phyloP scores from a whole-genome alignment of 2,113 vertebrate genomes.

The Platysternon megacephalum region DNA sequence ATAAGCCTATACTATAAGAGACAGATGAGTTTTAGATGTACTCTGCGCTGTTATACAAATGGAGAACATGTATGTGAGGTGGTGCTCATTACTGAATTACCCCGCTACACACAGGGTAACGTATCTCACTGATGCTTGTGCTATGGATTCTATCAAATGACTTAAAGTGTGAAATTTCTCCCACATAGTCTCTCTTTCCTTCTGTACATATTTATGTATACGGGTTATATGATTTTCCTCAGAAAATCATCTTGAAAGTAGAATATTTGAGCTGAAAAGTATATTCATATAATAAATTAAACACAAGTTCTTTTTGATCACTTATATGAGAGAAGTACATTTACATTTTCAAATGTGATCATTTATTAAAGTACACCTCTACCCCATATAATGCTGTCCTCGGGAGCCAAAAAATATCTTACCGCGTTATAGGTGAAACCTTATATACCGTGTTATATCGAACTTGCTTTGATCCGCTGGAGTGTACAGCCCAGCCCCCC shows the following conservation, averaged over 20 bases:
- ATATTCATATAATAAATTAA: constrained; percentile 71
- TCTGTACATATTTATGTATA: constrained; percentile 33
- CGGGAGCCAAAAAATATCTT: no score
- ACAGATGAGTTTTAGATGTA: constrained; percentile 34
- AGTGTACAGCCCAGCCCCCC: no score
- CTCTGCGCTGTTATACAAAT: constrained; percentile 34
- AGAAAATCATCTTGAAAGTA: constrained; percentile 61
- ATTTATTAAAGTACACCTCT: constrained; percentile 75
- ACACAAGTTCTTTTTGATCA: constrained; percentile 65
- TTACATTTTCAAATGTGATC: constrained; percentile 73
- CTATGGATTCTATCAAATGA: constrained; percentile 29
- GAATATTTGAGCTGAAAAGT: constrained; percentile 63
- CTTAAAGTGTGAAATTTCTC: constrained; percentile 34
- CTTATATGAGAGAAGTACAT: constrained; percentile 65
- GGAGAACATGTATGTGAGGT: background rate
- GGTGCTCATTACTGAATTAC: constrained; percentile 42
- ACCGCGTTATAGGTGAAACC: no score
- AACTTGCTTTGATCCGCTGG: no score
- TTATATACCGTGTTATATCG: no score
- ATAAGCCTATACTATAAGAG: background rate
- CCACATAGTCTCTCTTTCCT: constrained; percentile 32
- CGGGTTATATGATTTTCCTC: constrained; percentile 51
- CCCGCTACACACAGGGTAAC: background rate
- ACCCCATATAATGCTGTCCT: no score
- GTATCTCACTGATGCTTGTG: constrained; percentile 1